Evolutionary conservation across 37 sponge, comb jelly and placozoan species (phyloP), one percentile per base, ranked within the genome.

Genomic region (Cladorhizidae sp.): DNA sequence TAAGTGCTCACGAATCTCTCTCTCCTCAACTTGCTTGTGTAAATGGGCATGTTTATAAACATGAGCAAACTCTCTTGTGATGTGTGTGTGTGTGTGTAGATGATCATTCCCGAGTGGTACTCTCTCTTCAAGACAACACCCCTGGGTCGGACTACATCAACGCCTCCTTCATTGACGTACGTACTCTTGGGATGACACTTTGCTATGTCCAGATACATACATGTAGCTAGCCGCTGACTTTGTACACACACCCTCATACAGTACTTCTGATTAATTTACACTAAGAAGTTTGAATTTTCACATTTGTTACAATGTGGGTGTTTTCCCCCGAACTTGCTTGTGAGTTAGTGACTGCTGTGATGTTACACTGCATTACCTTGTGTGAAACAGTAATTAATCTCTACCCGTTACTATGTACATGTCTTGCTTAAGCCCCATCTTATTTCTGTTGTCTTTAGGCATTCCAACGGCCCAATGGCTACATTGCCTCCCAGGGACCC

Each of bases 81-180:
- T 68, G 22, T 31, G 21, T 68, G 35, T 72, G 55, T 56, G 45
- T 56, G 23, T 23, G 28, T 49, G 0, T 56, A 87, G 89, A 89
- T 79, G 89, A 89, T 52, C 89, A 89, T 33, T 64, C 79, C 26
- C 42, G 89, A 29, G 89, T 89, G 37, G 80, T 84, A 31, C 75
- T 89, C 11, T 71, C 84, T 31, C 79, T 89, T 38, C 80, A 76
- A 43, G 89, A 79, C 54, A 83, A 83, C 73, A 76, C 73, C 21
- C 85, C 84, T 33, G 89, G 89, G 0, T 83, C 87, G 1, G 91
- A 90, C 73, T 90, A 90, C 83, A 90, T 90, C 65, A 90, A 90
- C 72, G 86, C 82, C 45, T 76, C 82, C 43, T 90, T 43, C 64
- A 40, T 90, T 69, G 87, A 90, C 70, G 91, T 90, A 49, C 76